Percentiles rank a stretch among this genome's conserved stretches.
Conservation (phyloP, 2,113 vertebrate species). For the Spermophilus dauricus region DNA sequence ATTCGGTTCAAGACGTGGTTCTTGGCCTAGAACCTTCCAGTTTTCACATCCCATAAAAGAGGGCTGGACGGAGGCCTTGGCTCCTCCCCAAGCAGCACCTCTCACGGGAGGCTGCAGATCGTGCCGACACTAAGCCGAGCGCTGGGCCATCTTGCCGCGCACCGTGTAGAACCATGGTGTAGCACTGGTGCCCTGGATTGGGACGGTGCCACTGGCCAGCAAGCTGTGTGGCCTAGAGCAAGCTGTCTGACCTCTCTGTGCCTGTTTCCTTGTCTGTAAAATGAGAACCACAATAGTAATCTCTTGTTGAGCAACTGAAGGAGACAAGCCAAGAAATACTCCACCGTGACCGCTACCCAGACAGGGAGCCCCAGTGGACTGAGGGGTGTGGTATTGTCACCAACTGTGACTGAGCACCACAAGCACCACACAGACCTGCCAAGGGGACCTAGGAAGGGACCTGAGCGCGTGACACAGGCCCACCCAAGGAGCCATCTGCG, state of each 20-base stretch:
- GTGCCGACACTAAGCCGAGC: fast-evolving
- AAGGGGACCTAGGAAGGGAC: too few species aligned
- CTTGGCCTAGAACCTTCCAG: background rate
- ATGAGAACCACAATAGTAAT: background rate
- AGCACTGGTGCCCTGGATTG: background rate
- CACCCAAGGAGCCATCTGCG: too few species aligned
- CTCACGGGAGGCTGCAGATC: background rate
- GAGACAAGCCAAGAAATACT: background rate
- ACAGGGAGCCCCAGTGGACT: background rate
- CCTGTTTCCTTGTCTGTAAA: background rate
- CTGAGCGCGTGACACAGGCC: fast-evolving
- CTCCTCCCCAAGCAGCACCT: too few species aligned
- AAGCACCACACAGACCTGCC: fast-evolving
- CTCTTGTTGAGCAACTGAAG: background rate
- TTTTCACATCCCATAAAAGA: background rate
- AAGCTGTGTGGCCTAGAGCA: background rate
- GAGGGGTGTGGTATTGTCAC: background rate
- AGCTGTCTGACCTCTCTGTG: background rate
- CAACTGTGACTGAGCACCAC: fast-evolving
- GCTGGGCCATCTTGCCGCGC: background rate
- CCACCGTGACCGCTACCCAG: fast-evolving
- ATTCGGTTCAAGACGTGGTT: background rate
- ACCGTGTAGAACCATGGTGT: fast-evolving
- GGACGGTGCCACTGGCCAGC: fast-evolving
- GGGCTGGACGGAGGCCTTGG: background rate